Conservation (phyloP, 2,888 invertebrate genomes). For the Diadegma fenestrale region DNA sequence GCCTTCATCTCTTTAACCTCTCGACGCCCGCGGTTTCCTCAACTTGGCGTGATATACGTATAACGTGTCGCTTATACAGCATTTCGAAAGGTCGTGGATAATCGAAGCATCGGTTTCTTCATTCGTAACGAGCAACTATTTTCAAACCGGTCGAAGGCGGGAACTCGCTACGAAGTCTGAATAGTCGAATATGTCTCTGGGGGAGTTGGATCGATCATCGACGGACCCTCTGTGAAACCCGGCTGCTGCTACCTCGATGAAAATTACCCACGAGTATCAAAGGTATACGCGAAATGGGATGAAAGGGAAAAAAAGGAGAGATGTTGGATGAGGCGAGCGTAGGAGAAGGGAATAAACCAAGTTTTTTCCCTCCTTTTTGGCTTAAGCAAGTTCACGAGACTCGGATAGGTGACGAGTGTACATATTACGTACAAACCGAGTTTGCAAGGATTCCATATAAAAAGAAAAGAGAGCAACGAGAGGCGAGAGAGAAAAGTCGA, state of each 20-base stretch:
- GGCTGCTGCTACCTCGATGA: slow-evolving; percentile 57
- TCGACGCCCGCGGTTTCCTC: neutral
- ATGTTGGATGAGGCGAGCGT: neutral
- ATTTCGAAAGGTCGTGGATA: neutral
- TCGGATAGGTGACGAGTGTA: slow-evolving; percentile 40
- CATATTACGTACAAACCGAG: slow-evolving; percentile 38
- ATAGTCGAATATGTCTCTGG: neutral
- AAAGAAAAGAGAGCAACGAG: slow-evolving; percentile 1
- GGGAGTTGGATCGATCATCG: slow-evolving; percentile 20
- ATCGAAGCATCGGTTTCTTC: neutral
- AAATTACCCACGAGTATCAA: slow-evolving; percentile 47
- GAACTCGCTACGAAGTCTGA: neutral
- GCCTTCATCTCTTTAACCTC: slow-evolving; percentile 44
- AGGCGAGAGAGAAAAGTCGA: slow-evolving; percentile 10
- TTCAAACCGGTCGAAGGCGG: neutral
- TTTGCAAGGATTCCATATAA: slow-evolving; percentile 17
- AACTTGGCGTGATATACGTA: neutral
- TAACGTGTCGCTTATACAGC: neutral
- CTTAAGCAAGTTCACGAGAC: slow-evolving; percentile 54
- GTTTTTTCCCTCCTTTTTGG: slow-evolving; percentile 16
- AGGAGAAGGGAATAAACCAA: neutral
- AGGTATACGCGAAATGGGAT: slow-evolving; percentile 11
- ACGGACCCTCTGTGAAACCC: slow-evolving; percentile 48
- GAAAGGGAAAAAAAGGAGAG: neutral
- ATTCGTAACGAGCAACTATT: slow-evolving; percentile 16